Percentiles rank a stretch among this genome's conserved stretches.
Conservation (phyloP, 1,140 invertebrate genomes). For the Lineus longissimus region DNA sequence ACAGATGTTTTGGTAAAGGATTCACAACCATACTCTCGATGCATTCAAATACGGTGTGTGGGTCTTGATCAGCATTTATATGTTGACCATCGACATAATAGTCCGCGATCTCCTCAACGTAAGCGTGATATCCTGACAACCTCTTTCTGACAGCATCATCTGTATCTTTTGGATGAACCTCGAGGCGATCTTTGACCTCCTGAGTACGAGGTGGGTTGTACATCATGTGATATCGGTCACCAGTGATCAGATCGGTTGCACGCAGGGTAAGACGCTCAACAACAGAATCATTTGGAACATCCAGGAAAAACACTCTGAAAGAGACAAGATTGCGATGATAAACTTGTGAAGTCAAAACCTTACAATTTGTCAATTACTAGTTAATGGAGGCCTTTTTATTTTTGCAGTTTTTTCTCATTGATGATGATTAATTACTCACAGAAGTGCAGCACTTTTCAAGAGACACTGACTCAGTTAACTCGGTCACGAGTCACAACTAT, state of each 20-base stretch:
- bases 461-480: no score
- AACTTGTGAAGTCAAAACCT: not conserved
- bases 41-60: slow-evolving; percentile 54
- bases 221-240: slow-evolving; percentile 51
- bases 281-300: slow-evolving; percentile 50
- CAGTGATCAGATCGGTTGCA: slow-evolving; percentile 50
- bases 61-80: slow-evolving; percentile 52
- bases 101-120: slow-evolving; percentile 46
- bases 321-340: not conserved
- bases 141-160: slow-evolving; percentile 37
- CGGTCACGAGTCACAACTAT: no score
- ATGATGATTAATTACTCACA: no score
- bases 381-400: no score
- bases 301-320: slow-evolving; percentile 53
- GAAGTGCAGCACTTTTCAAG: no score
- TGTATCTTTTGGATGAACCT: slow-evolving; percentile 33
- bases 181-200: slow-evolving; percentile 47
- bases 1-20: slow-evolving; percentile 41
- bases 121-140: slow-evolving; percentile 43
- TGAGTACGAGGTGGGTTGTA: slow-evolving; percentile 51
- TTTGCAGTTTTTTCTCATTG: no score
- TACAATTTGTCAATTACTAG: not conserved
- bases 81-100: slow-evolving; percentile 48
- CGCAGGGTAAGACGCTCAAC: slow-evolving; percentile 49
- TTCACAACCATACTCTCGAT: slow-evolving; percentile 53